Evolutionary conservation across 2,888 invertebrate species (phyloP).

Genomic region (Oeneis ivallda): DNA sequence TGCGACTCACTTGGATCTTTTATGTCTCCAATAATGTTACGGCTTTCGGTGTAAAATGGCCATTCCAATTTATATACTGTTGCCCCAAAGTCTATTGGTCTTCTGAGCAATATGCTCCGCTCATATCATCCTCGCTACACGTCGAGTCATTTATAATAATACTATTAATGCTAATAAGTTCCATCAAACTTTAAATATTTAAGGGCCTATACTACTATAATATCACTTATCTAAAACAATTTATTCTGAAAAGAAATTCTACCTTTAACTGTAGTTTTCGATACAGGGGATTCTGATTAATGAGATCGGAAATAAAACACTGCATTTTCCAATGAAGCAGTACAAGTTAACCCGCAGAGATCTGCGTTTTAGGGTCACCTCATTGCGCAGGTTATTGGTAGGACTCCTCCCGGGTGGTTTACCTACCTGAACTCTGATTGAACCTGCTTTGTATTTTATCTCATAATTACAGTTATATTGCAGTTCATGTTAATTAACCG

Average conservation of each 20-base stretch:
- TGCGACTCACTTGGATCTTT: no score
- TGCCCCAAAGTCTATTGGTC: no score
- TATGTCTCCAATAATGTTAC: no score
- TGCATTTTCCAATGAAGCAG: constrained; percentile 22
- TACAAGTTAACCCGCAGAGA: constrained; percentile 4
- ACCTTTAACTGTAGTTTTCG: neutral
- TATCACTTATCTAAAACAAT: neutral
- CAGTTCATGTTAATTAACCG: neutral
- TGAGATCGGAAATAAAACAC: constrained; percentile 23
- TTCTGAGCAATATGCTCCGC: no score
- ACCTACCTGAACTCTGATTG: constrained; percentile 1
- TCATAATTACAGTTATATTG: neutral
- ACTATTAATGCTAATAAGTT: no score
- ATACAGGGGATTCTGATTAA: neutral
- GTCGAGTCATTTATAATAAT: no score
- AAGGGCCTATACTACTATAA: no score
- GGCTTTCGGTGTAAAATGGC: no score
- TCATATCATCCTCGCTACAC: no score
- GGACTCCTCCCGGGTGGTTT: constrained; percentile 1
- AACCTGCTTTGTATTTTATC: constrained; percentile 1
- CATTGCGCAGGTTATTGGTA: constrained; percentile 5
- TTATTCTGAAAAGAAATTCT: neutral
- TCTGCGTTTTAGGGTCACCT: constrained; percentile 11
- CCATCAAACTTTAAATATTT: no score
- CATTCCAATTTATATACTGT: no score